phyloP scores from a whole-genome alignment of 2,888 invertebrate species.

The Epiblema foenella region DNA sequence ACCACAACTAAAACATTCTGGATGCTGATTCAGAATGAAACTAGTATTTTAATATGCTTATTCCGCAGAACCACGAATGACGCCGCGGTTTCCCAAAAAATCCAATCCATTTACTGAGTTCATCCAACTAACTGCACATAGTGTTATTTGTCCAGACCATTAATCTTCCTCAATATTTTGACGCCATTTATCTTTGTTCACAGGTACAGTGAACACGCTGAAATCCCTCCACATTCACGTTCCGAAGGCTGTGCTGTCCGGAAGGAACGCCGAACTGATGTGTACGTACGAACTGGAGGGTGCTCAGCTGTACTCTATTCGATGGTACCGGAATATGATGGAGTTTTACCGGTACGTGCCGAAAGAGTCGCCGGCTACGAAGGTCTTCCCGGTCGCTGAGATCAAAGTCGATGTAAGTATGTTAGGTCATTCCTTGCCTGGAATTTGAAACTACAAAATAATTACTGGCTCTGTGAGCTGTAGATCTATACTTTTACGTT shows the following conservation, averaged over 20 bases:
- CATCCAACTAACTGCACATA: conserved; percentile 10
- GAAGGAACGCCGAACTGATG: conserved; percentile 79
- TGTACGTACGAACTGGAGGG: conserved; percentile 86
- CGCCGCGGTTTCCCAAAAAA: conserved; percentile 5
- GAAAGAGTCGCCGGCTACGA: conserved; percentile 89
- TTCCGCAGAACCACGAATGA: background rate
- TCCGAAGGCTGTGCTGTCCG: conserved; percentile 82
- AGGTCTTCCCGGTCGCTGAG: conserved; percentile 88
- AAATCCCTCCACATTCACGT: conserved; percentile 81
- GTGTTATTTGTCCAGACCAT: conserved; percentile 40
- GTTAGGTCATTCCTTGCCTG: background rate
- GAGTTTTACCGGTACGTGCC: conserved; percentile 92
- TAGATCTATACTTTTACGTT: too few species aligned
- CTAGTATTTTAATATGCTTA: too few species aligned
- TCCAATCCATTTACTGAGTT: conserved; percentile 3
- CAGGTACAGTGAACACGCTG: conserved; percentile 77
- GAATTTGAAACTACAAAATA: too few species aligned
- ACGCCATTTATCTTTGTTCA: conserved; percentile 49
- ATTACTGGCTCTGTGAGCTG: too few species aligned
- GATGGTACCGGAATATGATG: conserved; percentile 90
- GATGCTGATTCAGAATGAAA: too few species aligned
- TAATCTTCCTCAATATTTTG: conserved; percentile 35
- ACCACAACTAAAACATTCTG: too few species aligned
- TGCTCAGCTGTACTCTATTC: conserved; percentile 89
- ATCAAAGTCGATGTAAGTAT: conserved; percentile 90